Conservation (phyloP, 2,888 invertebrate genomes). For the Myopa testacea region DNA sequence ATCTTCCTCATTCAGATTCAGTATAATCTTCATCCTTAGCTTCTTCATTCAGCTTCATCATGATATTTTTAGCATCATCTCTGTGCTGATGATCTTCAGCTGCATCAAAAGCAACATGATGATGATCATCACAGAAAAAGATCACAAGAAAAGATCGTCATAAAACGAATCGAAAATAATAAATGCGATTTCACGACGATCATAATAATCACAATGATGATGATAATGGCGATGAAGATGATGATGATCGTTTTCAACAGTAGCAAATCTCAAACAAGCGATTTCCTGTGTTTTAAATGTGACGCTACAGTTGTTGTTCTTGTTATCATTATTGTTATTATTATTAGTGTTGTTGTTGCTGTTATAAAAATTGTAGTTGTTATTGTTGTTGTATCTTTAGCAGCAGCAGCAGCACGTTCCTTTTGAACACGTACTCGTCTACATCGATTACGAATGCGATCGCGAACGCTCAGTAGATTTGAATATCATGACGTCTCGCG, state of each 20-base stretch:
- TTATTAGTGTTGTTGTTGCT: not conserved
- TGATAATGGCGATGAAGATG: constrained; percentile 24
- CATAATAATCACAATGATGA: constrained; percentile 28
- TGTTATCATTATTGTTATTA: no score
- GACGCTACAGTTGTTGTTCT: constrained; percentile 6
- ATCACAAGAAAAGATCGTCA: no score
- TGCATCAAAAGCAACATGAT: not conserved
- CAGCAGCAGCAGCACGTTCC: constrained; percentile 22
- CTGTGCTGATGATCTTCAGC: no score
- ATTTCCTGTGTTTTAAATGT: constrained; percentile 46
- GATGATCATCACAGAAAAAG: not conserved
- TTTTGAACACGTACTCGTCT: constrained; percentile 11
- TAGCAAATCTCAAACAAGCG: constrained; percentile 45
- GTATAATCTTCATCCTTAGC: not conserved
- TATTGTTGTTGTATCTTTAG: no score
- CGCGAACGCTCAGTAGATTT: constrained; percentile 7
- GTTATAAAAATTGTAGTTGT: no score
- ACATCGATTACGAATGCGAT: not conserved
- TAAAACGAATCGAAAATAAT: no score
- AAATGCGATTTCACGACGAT: not conserved
- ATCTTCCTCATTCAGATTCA: no score
- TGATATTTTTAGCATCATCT: no score
- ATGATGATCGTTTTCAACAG: constrained; percentile 12
- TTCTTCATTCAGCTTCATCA: no score
- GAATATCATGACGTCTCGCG: not conserved